phyloP scores from a whole-genome alignment of 2,113 vertebrate genomes.

The Drymodes brunneopygia region DNA sequence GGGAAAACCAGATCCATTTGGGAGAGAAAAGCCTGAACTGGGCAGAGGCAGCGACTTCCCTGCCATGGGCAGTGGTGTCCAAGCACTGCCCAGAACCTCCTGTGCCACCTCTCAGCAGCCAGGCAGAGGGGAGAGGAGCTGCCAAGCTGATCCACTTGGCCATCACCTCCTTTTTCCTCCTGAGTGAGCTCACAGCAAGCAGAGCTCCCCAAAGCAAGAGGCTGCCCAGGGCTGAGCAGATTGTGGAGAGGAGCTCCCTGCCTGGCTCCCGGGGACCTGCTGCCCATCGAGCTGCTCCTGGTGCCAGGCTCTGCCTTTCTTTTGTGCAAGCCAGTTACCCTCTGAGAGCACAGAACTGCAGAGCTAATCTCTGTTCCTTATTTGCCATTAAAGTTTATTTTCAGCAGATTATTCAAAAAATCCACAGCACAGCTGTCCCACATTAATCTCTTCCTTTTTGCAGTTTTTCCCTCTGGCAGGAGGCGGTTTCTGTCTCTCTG shows the following conservation, averaged over 20 bases:
- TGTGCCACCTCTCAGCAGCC: not conserved
- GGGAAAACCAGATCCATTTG: not conserved
- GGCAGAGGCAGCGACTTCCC: not conserved
- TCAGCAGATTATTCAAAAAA: constrained; percentile 60
- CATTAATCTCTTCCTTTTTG: constrained; percentile 24
- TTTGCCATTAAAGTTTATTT: constrained; percentile 62
- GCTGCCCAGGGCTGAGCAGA: not conserved
- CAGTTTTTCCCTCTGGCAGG: constrained; percentile 3
- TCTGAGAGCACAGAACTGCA: not conserved
- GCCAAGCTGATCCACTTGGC: not conserved
- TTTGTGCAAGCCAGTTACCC: not conserved
- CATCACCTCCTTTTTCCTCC: not conserved
- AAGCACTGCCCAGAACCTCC: fast-evolving
- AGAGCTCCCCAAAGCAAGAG: not conserved
- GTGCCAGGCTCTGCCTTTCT: not conserved
- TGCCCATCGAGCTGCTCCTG: not conserved
- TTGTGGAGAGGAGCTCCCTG: not conserved
- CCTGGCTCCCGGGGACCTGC: fast-evolving
- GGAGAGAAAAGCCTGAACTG: not conserved
- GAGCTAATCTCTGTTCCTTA: constrained; percentile 21
- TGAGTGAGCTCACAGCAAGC: not conserved
- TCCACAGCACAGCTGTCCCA: constrained; percentile 27
- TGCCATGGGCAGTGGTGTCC: fast-evolving
- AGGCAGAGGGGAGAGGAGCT: not conserved
- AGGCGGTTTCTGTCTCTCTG: not conserved